Evolutionary conservation across 2,888 invertebrate species (phyloP).

Genomic region (Orthosia incerta): DNA sequence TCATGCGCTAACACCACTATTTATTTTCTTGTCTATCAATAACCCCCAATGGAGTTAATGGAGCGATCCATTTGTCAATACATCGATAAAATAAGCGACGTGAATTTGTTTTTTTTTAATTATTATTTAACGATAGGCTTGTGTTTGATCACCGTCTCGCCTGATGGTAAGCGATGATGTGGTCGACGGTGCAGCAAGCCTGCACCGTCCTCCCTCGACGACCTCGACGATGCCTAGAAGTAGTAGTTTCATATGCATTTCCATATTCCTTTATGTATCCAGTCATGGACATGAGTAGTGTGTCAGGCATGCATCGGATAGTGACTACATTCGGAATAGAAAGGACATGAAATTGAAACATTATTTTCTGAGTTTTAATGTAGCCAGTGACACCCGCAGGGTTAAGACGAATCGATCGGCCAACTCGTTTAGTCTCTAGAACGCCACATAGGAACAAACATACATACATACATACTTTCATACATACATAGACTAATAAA

Average conservation of each 20-base stretch:
- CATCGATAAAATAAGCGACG: constrained; percentile 26
- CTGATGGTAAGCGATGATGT: constrained; percentile 18
- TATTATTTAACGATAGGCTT: constrained; percentile 21
- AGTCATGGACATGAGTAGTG: constrained; percentile 47
- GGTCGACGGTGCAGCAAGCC: no score
- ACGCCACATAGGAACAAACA: no score
- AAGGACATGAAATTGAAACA: constrained; percentile 36
- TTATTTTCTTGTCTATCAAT: not conserved
- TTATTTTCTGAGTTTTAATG: constrained; percentile 20
- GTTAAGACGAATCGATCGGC: no score
- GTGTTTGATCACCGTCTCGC: no score
- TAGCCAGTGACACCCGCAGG: no score
- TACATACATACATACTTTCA: no score
- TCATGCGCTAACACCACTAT: not conserved
- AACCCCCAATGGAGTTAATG: not conserved
- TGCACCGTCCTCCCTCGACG: no score
- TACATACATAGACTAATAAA: no score
- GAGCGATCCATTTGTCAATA: constrained; percentile 19
- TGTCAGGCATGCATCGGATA: constrained; percentile 17
- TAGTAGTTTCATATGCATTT: constrained; percentile 34
- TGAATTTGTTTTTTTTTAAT: no score
- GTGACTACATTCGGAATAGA: constrained; percentile 18
- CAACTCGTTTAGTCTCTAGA: no score
- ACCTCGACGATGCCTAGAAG: constrained; percentile 31
- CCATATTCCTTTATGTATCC: constrained; percentile 26